Evolutionary conservation across 2,113 vertebrate genomes (phyloP).

Genomic region (Odocoileus hemionus): DNA sequence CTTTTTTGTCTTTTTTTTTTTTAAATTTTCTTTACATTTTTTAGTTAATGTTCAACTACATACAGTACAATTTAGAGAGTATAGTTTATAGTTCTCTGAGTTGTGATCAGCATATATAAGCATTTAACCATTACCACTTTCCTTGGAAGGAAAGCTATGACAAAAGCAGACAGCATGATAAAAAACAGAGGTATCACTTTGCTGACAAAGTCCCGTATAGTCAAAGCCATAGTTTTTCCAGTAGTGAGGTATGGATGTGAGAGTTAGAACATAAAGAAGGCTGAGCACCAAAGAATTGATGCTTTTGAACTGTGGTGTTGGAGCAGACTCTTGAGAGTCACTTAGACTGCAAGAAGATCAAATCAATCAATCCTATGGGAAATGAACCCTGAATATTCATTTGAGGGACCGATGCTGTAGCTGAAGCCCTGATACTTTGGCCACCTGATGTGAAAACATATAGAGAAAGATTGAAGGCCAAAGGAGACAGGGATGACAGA

Average conservation of each 20-base stretch:
- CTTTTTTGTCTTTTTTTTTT: not conserved
- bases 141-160: not conserved
- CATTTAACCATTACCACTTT: not conserved
- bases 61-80: not conserved
- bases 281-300: not conserved
- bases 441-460: not conserved
- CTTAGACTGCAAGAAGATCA: not conserved
- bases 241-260: not conserved
- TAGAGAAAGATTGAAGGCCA: not conserved
- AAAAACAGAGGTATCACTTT: not conserved
- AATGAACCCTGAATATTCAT: not conserved
- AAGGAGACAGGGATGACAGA: not conserved
- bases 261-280: not conserved
- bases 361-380: not conserved
- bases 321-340: not conserved
- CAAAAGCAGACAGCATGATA: not conserved
- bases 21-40: not conserved
- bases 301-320: not conserved
- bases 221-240: not conserved
- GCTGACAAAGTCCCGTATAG: rapidly evolving
- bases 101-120: not conserved
- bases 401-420: not conserved
- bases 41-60: not conserved
- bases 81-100: not conserved
- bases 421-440: not conserved